Evolutionary conservation across 2,888 invertebrate species (phyloP), one percentile per base, ranked within the genome.

Genomic region (Amorpha juglandis): DNA sequence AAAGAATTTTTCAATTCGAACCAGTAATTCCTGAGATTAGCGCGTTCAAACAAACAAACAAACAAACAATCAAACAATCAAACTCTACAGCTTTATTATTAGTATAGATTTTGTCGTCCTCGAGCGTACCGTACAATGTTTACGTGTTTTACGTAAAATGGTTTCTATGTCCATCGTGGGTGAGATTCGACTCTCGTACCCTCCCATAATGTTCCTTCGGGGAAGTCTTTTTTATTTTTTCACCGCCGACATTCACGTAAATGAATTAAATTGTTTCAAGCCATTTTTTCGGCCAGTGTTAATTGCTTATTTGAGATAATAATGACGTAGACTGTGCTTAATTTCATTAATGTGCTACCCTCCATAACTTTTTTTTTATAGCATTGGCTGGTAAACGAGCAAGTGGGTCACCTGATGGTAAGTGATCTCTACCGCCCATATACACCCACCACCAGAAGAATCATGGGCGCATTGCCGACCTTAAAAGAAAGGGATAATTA

Each of bases 81-180:
- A n/a, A n/a, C n/a, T n/a, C n/a, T n/a, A n/a, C n/a, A n/a, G n/a
- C n/a, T n/a, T n/a, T n/a, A n/a, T n/a, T n/a, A n/a, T n/a, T n/a
- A n/a, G n/a, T n/a, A n/a, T n/a, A n/a, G n/a, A n/a, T n/a, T 42
- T 64, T 33, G 55, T 55, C 67, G 77, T 74, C 75, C 78, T 63
- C 73, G 70, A 78, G 77, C 82, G 78, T 81, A 82, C 65, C 58
- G 50, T 67, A 66, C 71, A 65, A 64, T 80, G 82, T 83, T 83
- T 77, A 79, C 79, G 78, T 78, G 76, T 83, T 87, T 86, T 81
- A 82, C 79, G 80, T 82, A 86, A 88, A 89, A 86, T 78, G 82
- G 76, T 80, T 80, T 79, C 80, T 83, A 82, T 84, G 84, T 78
- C 79, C 78, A 80, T 80, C 84, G 80, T 70, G 81, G 78, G 82